Evolutionary conservation across 2,797 vertebrate species (phyloP).

Genomic region (Ctenosaura bakeri): DNA sequence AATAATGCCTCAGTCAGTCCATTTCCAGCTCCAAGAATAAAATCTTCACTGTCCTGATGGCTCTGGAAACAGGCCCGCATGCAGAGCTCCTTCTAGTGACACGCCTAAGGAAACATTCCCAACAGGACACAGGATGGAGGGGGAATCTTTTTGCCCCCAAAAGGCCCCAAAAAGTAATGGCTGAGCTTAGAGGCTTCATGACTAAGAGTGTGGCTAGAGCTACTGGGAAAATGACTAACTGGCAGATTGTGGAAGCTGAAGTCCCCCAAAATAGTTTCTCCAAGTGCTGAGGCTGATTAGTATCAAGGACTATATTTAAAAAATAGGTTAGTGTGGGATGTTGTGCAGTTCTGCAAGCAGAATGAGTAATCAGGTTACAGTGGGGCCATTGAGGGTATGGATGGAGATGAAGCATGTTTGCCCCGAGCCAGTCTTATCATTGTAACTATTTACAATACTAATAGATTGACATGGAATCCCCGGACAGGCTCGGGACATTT

Average conservation of each 20-base stretch:
- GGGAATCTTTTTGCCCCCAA: background rate
- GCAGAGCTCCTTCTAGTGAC: background rate
- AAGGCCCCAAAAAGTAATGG: background rate
- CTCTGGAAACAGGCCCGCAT: background rate
- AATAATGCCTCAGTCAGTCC: background rate
- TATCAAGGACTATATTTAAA: background rate
- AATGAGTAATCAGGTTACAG: background rate
- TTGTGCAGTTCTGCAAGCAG: background rate
- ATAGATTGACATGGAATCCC: too few relatives aligned
- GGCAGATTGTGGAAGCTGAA: too few relatives aligned
- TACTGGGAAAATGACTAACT: background rate
- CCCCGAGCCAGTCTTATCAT: background rate
- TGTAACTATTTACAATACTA: background rate
- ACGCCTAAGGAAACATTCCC: background rate
- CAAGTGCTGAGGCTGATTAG: background rate
- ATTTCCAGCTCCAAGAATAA: background rate
- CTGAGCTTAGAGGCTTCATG: background rate
- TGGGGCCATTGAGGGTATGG: too few relatives aligned
- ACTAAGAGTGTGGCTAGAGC: background rate
- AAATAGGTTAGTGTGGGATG: background rate
- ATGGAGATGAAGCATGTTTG: background rate
- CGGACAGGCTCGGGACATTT: too few relatives aligned
- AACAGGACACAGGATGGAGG: background rate
- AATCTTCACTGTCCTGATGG: background rate
- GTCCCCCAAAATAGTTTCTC: too few relatives aligned